Base-by-base conservation (phyloP, 2,888 invertebrate genomes). In the Synanthedon tipuliformis region DNA sequence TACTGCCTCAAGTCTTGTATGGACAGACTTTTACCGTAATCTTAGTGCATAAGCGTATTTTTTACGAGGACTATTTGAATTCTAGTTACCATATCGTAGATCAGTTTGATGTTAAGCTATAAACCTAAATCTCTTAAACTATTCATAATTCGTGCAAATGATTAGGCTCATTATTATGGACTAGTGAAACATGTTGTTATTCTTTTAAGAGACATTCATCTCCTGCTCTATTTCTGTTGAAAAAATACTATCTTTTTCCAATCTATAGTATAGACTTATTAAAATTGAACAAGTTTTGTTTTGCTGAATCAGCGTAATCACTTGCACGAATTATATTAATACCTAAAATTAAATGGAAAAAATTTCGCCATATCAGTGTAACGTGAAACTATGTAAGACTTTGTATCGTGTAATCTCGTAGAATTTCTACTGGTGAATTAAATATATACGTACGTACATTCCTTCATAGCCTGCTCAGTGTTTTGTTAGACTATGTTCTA, bases 341-440 rank as follows among this genome's bases (percentile, higher is more conserved):
- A n/a, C n/a, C n/a, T n/a, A 8, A 34, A 34, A 23, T 23, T 34
- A 34, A 7, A 34, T 34, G 27, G 27, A 34, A 8, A 34, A 34
- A 54, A 53, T 50, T 56, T 60, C 57, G 58, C 56, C 60, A 60
- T 60, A 60, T 60, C 60, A 59, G 55, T 57, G 51, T 55, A 54
- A 52, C 27, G 55, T 59, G 55, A 58, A 56, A 52, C 50, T 60
- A 59, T 40, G 15, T 59, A 59, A 59, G 56, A 50, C 51, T 64
- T 65, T 58, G 61, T 65, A 65, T 50, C 52, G 66, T 71, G 64
- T 78, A 79, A 75, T 75, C 73, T 76, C 64, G 68, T 78, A 78
- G 79, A 71, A 78, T 80, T 80, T 80, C 73, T 80, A 79, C 76
- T 70, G 69, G 66, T 69, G 62, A 34, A 34, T 34, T 34, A 34